Evolutionary conservation across 2,113 vertebrate genomes (phyloP), one percentile per base, ranked within the genome.

Genomic region (Istiophorus platypterus): DNA sequence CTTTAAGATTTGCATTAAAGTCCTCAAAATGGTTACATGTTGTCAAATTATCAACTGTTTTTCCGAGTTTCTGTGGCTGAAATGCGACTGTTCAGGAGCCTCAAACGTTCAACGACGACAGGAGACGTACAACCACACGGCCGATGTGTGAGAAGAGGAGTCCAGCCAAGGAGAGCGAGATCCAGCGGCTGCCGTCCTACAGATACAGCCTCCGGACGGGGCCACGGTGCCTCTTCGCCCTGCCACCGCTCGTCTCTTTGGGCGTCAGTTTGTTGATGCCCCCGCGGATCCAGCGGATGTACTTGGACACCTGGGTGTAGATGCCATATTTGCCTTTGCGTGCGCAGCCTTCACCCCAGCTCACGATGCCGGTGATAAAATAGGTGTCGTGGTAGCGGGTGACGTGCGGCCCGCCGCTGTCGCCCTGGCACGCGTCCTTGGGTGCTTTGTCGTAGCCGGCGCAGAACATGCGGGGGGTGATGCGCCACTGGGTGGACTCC

Each of bases 271-370:
- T 54, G 0, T 22, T 64, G 45, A 96, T 95, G 22, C 75, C 94
- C 0, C 0, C 29, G 0, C 65, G 92, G 13, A 99, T 96, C 97
- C 97, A 99, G 3, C 1, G 49, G 85, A 96, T 92, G 92, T 95
- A 98, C 76, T 92, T 95, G 39, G 97, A 96, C 72, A 99, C 95
- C 81, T 97, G 97, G 0, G 98, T 99, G 86, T 99, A 99, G 84
- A 99, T 5, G 1, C 98, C 98, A 0, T 96, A 99, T 85, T 99
- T 99, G 0, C 96, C 97, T 59, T 95, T 93, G 24, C 91, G 95
- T 0, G 97, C 97, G 5, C 98, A 99, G 0, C 98, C 98, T 89
- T 99, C 98, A 0, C 98, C 98, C 98, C 98, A 99, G 93, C 98
- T 99, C 83, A 99, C 96, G 1, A 99, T 91, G 1, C 98, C 98